These are phyloP conservation scores for Gorsachius magnificus DNA, from an alignment of 2,797 vertebrate species.

Conservation along the genomic window DNA sequence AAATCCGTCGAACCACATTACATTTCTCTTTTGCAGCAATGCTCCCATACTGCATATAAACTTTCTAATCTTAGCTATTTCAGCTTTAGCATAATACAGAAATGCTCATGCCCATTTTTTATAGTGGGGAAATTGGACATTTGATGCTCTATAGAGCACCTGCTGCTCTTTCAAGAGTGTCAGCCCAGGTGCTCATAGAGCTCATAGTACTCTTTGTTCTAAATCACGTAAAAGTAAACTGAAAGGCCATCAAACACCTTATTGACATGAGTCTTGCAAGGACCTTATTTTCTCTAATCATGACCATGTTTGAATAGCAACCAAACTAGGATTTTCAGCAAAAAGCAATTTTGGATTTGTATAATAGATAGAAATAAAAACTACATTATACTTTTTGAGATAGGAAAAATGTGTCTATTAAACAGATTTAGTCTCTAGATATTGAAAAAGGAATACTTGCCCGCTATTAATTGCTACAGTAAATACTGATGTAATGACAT, in stretches of 20 bases:
- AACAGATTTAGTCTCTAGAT: neutral
- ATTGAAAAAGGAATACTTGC: neutral
- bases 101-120: neutral
- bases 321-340: neutral
- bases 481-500: neutral
- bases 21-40: neutral
- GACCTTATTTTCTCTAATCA: neutral
- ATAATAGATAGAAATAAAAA: neutral
- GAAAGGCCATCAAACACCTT: neutral
- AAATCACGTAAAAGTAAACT: neutral
- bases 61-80: neutral
- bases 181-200: neutral
- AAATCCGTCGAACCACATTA: constrained; percentile 1
- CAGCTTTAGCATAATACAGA: neutral
- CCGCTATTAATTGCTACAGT: neutral
- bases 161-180: neutral
- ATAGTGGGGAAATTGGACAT: neutral
- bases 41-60: neutral
- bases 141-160: neutral
- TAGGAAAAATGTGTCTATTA: neutral
- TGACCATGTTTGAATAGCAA: neutral
- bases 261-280: neutral
- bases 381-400: neutral
- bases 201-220: neutral
- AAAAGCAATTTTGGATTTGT: neutral